Evolutionary conservation across 30 jellyfish, hydroid and myxozoan species (phyloP).

Genomic region (Sanderia malayensis): DNA sequence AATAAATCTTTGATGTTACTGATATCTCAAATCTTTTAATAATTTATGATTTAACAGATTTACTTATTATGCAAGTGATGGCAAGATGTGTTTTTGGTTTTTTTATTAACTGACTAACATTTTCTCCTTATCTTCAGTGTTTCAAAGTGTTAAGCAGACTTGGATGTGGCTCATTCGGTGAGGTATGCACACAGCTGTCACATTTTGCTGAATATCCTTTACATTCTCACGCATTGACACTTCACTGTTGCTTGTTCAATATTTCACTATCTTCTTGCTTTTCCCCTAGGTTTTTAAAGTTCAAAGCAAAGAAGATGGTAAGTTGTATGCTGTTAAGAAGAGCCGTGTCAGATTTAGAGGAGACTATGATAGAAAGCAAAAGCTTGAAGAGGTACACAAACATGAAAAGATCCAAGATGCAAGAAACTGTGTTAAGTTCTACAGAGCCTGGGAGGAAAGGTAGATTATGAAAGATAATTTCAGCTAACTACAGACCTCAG

Average conservation of each 20-base stretch:
- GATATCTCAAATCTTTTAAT: too few species aligned
- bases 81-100: too few species aligned
- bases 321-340: constrained; percentile 84
- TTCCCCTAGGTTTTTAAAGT: constrained; percentile 67
- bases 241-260: too few species aligned
- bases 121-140: constrained; percentile 53
- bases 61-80: too few species aligned
- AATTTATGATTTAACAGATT: too few species aligned
- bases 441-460: constrained; percentile 98
- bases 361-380: constrained; percentile 77
- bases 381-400: constrained; percentile 88
- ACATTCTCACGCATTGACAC: too few species aligned
- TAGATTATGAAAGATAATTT: too few species aligned
- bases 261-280: not conserved
- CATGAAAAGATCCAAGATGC: constrained; percentile 75
- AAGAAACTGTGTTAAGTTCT: constrained; percentile 75
- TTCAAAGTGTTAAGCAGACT: constrained; percentile 65
- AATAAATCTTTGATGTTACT: too few species aligned
- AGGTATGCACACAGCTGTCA: constrained; percentile 39
- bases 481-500: too few species aligned
- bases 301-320: constrained; percentile 94
- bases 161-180: constrained; percentile 96
- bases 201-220: too few species aligned
- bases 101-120: too few species aligned
- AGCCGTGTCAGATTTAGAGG: constrained; percentile 90